A percentile compares a stretch with the other conserved stretches of the same genome.
These are phyloP conservation scores for Drosophila testacea DNA, from an alignment of 2,888 invertebrate genomes.

Conservation along the genomic window DNA sequence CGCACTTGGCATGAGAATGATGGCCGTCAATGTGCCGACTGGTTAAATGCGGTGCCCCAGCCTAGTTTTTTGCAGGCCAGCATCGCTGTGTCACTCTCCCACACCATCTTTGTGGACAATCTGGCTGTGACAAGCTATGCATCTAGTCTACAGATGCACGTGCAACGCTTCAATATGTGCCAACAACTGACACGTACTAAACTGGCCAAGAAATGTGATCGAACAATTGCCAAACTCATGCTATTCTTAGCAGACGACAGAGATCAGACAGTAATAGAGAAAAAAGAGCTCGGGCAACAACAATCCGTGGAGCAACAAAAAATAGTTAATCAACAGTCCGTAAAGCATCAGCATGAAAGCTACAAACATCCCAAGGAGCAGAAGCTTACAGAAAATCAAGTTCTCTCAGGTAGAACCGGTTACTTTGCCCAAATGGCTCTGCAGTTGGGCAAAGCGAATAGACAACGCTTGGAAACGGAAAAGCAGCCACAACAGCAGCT, in stretches of 20 bases:
- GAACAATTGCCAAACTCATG: conserved; percentile 15
- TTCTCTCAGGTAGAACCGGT: conserved; percentile 1
- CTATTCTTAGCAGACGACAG: conserved; percentile 29
- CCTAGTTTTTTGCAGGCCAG: conserved; percentile 58
- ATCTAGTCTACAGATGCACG: conserved; percentile 23
- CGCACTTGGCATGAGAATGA: conserved; percentile 46
- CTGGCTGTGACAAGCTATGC: conserved; percentile 45
- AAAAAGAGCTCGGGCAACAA: background rate
- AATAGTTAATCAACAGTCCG: too few species aligned
- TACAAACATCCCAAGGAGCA: background rate
- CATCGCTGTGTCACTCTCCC: conserved; percentile 33
- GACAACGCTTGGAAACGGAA: conserved; percentile 6
- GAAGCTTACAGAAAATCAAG: background rate
- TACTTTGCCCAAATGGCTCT: conserved; percentile 30
- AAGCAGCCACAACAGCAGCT: conserved; percentile 1
- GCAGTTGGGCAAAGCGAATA: conserved; percentile 32
- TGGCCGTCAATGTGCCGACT: conserved; percentile 7
- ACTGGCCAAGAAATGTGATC: conserved; percentile 43
- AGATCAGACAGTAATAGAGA: background rate
- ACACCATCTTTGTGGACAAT: conserved; percentile 53
- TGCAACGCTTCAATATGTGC: conserved; percentile 31
- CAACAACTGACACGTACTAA: conserved; percentile 3
- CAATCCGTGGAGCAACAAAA: background rate
- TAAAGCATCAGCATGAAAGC: background rate
- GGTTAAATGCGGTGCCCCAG: conserved; percentile 28